These are phyloP conservation scores for Geotrypetes seraphini DNA, from an alignment of 2,797 vertebrate genomes.

Conservation along the genomic window DNA sequence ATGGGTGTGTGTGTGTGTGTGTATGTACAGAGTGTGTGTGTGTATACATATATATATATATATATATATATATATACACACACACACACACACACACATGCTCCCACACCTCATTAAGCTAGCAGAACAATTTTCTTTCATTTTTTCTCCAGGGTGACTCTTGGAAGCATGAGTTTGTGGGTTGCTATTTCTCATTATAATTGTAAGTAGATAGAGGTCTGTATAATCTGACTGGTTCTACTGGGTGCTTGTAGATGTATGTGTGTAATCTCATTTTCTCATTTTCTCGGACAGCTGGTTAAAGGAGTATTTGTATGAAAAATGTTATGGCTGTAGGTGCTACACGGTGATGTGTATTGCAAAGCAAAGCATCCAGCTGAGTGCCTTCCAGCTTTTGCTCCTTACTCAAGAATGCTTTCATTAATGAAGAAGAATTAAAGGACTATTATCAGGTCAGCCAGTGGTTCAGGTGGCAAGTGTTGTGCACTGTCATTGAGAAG, in stretches of 20 bases:
- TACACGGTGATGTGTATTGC: neutral
- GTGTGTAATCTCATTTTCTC: conserved; percentile 10
- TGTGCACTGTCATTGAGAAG: too few relatives aligned
- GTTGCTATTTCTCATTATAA: conserved; percentile 9
- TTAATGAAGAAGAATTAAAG: too few relatives aligned
- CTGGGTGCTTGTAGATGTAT: conserved; percentile 4
- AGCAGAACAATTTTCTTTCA: conserved; percentile 39
- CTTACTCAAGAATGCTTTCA: neutral
- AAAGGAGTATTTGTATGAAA: conserved; percentile 2
- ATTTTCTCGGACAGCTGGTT: conserved; percentile 18
- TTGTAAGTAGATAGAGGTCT: conserved; percentile 1
- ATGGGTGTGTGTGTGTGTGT: too few relatives aligned
- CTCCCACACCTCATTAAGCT: conserved; percentile 29
- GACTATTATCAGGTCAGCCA: too few relatives aligned
- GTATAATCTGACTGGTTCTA: conserved; percentile 9
- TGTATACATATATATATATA: too few relatives aligned
- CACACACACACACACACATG: too few relatives aligned
- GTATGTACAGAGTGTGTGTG: too few relatives aligned
- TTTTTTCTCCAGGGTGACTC: conserved; percentile 34
- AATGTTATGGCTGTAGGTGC: conserved; percentile 1
- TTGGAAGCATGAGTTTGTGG: conserved; percentile 27
- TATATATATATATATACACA: too few relatives aligned
- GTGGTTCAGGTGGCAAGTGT: too few relatives aligned
- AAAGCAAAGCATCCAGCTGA: neutral
- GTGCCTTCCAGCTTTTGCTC: neutral